Evolutionary conservation across 2,888 invertebrate genomes (phyloP).

Genomic region (Coelogynopora nodosa): DNA sequence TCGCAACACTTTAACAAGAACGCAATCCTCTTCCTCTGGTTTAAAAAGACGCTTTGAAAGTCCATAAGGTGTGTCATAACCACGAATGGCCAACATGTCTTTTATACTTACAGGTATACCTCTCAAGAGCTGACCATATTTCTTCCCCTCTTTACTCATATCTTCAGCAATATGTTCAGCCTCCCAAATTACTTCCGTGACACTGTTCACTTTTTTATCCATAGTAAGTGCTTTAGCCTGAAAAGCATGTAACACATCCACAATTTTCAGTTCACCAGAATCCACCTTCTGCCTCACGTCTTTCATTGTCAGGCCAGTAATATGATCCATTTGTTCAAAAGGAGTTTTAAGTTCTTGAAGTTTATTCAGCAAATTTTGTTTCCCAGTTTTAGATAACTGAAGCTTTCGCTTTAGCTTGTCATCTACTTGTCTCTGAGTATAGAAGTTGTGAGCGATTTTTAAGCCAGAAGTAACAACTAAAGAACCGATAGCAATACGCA

Average conservation of each 20-base stretch:
- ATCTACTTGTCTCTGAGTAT: no score
- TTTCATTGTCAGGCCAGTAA: neutral
- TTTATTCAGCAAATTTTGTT: neutral
- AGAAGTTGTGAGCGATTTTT: no score
- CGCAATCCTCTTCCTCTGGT: neutral
- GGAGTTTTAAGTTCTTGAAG: neutral
- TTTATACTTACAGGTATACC: conserved; percentile 43
- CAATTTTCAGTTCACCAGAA: neutral
- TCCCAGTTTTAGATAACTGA: no score
- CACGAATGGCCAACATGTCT: neutral
- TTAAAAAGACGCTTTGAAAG: neutral
- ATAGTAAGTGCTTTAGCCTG: conserved; percentile 20
- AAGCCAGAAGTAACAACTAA: no score
- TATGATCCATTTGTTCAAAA: neutral
- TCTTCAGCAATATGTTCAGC: neutral
- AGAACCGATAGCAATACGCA: no score
- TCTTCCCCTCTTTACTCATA: neutral
- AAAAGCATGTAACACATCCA: conserved; percentile 21
- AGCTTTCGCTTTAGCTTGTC: no score
- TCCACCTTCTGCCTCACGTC: neutral
- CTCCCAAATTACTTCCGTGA: neutral
- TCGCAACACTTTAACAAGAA: neutral
- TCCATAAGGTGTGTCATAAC: neutral
- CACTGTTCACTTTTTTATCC: neutral
- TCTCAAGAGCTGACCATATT: neutral